Base-by-base conservation (phyloP, 2,888 invertebrate genomes). In the Drosophila histrio region DNA sequence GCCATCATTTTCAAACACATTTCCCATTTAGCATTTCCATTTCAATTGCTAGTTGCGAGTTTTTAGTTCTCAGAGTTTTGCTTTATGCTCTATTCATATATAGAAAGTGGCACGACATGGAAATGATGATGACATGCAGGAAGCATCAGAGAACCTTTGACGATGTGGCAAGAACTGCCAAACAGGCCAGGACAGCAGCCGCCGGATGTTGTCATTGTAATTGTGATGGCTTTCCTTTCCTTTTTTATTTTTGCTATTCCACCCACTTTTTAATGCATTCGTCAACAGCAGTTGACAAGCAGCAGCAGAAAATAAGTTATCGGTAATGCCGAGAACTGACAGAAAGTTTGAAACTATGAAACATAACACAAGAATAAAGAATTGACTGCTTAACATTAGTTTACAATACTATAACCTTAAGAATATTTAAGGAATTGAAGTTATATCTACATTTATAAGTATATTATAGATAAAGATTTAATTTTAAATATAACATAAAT, bases 31-130 rank as follows among this genome's bases (percentile, higher is more conserved):
- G 15, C 58, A 78, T 60, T 72, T 76, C 69, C 72, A 72, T 77
- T 77, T 72, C 72, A 77, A 77, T 73, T 77, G 72, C 66, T 44
- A 41, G 77, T 76, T 75, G 71, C 30, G 26, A 44, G 71, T 44
- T 44, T 63, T 49, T 53, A 49, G 67, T 73, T 63, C 70, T 65
- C 66, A 56, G 19, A 41, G 30, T 49, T 57, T 60, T 58, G 17
- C 41, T 34, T 39, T 50, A 43, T 59, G 26, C 9, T n/a, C 78
- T 62, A 87, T 82, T 84, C 84, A 87, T 21, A 43, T n/a, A 36
- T 24, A 49, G 52, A 64, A 85, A 82, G 63, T 86, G 86, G 83
- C 86, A 85, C 82, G 62, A 85, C 85, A 64, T 68, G 72, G 32
- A 56, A 60, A 41, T 53, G 11, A 41, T 53, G 11, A 56, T 72